A percentile compares a stretch with the other conserved stretches of the same genome.
Conservation (phyloP, 2,113 vertebrate species). For the Elephantulus edwardii region DNA sequence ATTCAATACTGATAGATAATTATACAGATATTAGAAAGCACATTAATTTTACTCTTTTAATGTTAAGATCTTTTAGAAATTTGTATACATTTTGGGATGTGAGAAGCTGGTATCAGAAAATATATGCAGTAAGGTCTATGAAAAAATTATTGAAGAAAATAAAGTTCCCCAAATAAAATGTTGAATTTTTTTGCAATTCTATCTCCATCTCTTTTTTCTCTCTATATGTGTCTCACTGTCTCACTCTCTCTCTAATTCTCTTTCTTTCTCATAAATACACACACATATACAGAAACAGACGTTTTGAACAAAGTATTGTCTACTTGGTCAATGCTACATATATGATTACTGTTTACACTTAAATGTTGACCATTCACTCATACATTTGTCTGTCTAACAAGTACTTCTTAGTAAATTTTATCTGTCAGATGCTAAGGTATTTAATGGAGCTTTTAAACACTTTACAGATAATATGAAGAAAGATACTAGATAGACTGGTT, state of each 20-base stretch:
- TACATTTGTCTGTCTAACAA: too few relatives aligned
- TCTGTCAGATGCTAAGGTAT: too few relatives aligned
- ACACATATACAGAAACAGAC: background rate
- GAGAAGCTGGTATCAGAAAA: background rate
- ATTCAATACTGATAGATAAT: constrained; percentile 1
- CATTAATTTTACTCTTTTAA: background rate
- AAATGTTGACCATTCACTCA: too few relatives aligned
- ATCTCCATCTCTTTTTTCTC: too few relatives aligned
- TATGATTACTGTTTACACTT: too few relatives aligned
- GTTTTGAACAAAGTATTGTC: background rate
- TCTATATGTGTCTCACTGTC: too few relatives aligned
- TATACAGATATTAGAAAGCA: background rate
- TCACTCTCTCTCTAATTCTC: too few relatives aligned
- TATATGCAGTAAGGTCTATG: background rate
- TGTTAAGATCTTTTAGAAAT: background rate
- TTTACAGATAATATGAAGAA: too few relatives aligned
- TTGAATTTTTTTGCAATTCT: background rate
- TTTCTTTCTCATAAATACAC: too few relatives aligned
- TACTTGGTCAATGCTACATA: background rate
- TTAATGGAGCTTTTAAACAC: too few relatives aligned
- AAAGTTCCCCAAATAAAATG: background rate
- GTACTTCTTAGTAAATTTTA: too few relatives aligned
- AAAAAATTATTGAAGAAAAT: background rate
- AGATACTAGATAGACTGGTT: too few relatives aligned
- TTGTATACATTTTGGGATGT: background rate